Conservation (phyloP, 2,113 vertebrate species). For the Burhinus bistriatus region DNA sequence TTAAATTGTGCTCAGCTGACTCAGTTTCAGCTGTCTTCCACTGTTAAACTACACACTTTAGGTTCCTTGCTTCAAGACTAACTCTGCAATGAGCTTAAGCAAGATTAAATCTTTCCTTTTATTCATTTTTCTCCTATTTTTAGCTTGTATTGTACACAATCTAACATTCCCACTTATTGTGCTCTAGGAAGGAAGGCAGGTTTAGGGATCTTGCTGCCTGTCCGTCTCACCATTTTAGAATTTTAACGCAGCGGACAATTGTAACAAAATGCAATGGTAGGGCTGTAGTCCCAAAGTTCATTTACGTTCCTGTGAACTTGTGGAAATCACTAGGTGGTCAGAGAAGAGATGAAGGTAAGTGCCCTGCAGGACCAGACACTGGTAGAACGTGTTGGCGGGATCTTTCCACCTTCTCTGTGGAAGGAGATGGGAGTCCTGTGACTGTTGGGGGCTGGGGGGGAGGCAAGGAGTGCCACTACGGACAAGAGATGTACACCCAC, state of each 20-base stretch:
- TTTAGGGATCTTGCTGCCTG: neutral
- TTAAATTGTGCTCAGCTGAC: neutral
- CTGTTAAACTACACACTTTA: neutral
- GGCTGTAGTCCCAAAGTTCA: neutral
- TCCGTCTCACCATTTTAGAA: neutral
- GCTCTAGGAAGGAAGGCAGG: neutral
- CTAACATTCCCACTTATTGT: neutral
- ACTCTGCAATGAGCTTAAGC: neutral
- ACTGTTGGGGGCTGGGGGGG: neutral
- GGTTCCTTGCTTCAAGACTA: neutral
- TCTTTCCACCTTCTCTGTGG: neutral
- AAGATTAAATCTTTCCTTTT: neutral
- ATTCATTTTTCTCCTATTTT: neutral
- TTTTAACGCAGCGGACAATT: fast-evolving
- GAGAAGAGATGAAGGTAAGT: neutral
- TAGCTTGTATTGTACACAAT: neutral
- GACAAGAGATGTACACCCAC: neutral
- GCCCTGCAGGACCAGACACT: fast-evolving
- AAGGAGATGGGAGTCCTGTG: neutral
- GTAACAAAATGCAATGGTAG: neutral
- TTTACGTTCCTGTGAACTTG: neutral
- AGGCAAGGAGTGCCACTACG: neutral
- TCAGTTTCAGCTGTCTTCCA: neutral
- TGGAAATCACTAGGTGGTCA: neutral
- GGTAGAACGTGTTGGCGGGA: neutral